Conservation (phyloP, 2,888 invertebrate genomes). For the Marronus borbonicus region DNA sequence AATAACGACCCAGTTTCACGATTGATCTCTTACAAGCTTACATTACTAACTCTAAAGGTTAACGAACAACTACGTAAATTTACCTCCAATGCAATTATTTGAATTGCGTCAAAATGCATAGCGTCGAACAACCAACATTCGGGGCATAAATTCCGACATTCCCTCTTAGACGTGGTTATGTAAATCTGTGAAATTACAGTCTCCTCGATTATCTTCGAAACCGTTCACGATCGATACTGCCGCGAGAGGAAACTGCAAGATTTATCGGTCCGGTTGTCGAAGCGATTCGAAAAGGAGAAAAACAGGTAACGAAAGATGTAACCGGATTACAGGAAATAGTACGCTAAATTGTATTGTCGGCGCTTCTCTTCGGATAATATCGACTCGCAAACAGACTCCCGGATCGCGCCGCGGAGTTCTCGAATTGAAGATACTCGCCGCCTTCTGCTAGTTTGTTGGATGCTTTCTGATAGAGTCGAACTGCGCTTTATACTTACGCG, state of each 20-base stretch:
- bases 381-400: slow-evolving; percentile 31
- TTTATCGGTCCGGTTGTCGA: slow-evolving; percentile 30
- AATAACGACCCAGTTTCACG: too few species aligned
- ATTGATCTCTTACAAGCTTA: too few species aligned
- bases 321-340: slow-evolving; percentile 25
- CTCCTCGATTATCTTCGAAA: slow-evolving; percentile 6
- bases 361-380: slow-evolving; percentile 35
- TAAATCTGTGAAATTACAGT: slow-evolving; percentile 27
- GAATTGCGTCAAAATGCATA: slow-evolving; percentile 9
- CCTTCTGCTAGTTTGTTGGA: not conserved
- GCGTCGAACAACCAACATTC: not conserved
- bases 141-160: slow-evolving; percentile 7
- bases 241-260: slow-evolving; percentile 28
- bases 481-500: not conserved
- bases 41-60: not conserved
- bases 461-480: not conserved
- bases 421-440: not conserved
- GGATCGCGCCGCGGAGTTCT: not conserved
- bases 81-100: not conserved
- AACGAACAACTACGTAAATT: not conserved
- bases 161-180: slow-evolving; percentile 12
- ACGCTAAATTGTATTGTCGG: slow-evolving; percentile 35
- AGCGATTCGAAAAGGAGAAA: slow-evolving; percentile 5
- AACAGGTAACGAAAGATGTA: slow-evolving; percentile 32
- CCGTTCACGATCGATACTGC: slow-evolving; percentile 28